Percentiles rank a stretch among this genome's conserved stretches.
Conservation (phyloP, 2,113 vertebrate species). For the Barbus barbus region DNA sequence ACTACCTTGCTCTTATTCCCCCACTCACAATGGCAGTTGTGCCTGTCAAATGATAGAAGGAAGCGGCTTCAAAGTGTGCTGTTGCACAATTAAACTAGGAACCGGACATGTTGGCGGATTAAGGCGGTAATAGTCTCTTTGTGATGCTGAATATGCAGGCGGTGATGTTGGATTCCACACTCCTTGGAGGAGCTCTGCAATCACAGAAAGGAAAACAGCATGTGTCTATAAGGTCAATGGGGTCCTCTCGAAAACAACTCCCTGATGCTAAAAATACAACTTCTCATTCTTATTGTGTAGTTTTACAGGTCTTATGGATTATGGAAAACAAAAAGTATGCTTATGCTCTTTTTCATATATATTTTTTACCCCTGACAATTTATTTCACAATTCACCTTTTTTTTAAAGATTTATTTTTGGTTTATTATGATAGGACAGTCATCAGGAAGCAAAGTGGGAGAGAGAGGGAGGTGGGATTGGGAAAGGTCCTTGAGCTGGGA, state of each 20-base stretch:
- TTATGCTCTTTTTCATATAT: not conserved
- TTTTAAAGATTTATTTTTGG: too few relatives aligned
- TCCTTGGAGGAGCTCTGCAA: not conserved
- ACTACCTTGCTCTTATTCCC: constrained; percentile 34
- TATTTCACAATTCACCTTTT: too few relatives aligned
- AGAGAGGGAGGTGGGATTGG: too few relatives aligned
- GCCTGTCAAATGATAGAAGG: constrained; percentile 39
- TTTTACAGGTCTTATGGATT: not conserved
- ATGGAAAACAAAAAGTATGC: not conserved
- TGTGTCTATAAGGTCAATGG: constrained; percentile 39
- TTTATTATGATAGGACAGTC: too few relatives aligned
- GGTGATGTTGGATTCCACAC: constrained; percentile 1
- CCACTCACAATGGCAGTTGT: constrained; percentile 48
- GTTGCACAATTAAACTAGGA: constrained; percentile 30
- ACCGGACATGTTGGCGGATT: constrained; percentile 10
- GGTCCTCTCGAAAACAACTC: constrained; percentile 30
- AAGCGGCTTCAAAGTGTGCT: not conserved
- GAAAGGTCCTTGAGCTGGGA: too few relatives aligned
- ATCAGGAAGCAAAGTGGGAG: too few relatives aligned
- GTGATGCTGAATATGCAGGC: constrained; percentile 19
- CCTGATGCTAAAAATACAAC: not conserved
- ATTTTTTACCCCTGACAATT: not conserved
- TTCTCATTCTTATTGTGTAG: not conserved
- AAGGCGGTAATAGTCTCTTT: constrained; percentile 32
- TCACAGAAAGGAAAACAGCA: constrained; percentile 5